Evolutionary conservation across 2,888 invertebrate species (phyloP).

Genomic region (Tinea semifulvella): DNA sequence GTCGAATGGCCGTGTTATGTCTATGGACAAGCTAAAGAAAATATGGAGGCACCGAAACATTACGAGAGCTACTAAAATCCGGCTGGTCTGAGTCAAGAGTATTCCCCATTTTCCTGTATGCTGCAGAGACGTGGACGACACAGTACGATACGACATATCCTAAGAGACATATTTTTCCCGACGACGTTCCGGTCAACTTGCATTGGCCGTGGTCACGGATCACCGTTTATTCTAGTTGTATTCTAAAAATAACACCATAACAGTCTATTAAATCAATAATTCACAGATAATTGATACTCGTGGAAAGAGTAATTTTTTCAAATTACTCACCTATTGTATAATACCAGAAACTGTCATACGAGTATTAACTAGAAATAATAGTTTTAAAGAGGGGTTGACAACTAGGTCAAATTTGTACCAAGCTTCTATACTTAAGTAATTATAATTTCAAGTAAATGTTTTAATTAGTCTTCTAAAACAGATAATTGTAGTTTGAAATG

Average conservation of each 20-base stretch:
- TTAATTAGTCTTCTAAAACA: not conserved
- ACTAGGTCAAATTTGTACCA: constrained; percentile 8
- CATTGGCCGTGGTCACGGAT: too few species aligned
- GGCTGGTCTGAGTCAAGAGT: too few species aligned
- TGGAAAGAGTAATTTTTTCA: constrained; percentile 1
- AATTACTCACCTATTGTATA: constrained; percentile 5
- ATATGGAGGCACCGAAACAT: too few species aligned
- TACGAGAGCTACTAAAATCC: too few species aligned
- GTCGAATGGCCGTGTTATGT: too few species aligned
- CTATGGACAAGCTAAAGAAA: too few species aligned
- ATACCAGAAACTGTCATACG: constrained; percentile 5
- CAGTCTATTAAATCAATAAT: not conserved
- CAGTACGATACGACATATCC: too few species aligned
- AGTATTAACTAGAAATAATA: not conserved
- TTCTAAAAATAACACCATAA: not conserved
- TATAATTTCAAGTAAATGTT: constrained; percentile 8
- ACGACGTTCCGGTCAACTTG: too few species aligned
- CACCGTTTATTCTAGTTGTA: too few species aligned
- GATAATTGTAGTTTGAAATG: constrained; percentile 5
- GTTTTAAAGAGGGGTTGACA: not conserved
- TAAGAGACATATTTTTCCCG: too few species aligned
- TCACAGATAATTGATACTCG: not conserved
- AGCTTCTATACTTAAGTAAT: constrained; percentile 7
- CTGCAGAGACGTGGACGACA: too few species aligned
- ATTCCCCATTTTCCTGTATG: too few species aligned